phyloP scores from a whole-genome alignment of 2,113 vertebrate species.

The Ancistrus triradiatus region DNA sequence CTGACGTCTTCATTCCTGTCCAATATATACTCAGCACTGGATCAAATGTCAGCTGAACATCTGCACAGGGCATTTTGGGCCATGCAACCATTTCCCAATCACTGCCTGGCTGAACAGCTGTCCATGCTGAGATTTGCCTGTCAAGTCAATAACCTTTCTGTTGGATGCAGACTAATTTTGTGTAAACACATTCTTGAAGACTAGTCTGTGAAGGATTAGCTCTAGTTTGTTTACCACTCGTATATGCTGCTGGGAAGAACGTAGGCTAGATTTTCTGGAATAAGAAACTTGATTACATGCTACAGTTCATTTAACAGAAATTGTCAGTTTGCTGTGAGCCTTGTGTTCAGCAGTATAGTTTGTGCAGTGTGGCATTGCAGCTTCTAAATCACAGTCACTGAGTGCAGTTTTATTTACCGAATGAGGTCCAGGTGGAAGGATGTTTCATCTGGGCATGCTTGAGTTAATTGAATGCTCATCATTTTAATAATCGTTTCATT shows the following conservation, averaged over 20 bases:
- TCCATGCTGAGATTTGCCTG: slow-evolving; percentile 11
- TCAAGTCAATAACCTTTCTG: slow-evolving; percentile 25
- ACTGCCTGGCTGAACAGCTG: background rate
- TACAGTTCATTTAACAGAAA: too few species aligned
- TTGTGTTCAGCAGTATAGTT: too few species aligned
- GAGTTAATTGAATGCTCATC: too few species aligned
- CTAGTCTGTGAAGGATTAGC: slow-evolving; percentile 33
- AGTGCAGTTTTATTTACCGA: too few species aligned
- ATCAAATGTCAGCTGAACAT: slow-evolving; percentile 7
- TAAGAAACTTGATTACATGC: too few species aligned
- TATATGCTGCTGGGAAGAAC: background rate
- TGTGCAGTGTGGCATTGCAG: too few species aligned
- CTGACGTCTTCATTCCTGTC: background rate
- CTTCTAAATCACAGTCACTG: too few species aligned
- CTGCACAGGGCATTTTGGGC: slow-evolving; percentile 2
- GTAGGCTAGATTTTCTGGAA: too few species aligned
- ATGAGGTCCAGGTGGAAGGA: too few species aligned
- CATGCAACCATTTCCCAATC: background rate
- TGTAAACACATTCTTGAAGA: slow-evolving; percentile 22
- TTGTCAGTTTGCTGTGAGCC: too few species aligned
- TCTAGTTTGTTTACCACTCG: slow-evolving; percentile 7
- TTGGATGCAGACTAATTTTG: slow-evolving; percentile 4
- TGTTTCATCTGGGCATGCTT: too few species aligned
- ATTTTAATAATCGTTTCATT: too few species aligned
- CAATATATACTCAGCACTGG: background rate